Evolutionary conservation across 2,888 invertebrate species (phyloP).

Genomic region (Patella caerulea): DNA sequence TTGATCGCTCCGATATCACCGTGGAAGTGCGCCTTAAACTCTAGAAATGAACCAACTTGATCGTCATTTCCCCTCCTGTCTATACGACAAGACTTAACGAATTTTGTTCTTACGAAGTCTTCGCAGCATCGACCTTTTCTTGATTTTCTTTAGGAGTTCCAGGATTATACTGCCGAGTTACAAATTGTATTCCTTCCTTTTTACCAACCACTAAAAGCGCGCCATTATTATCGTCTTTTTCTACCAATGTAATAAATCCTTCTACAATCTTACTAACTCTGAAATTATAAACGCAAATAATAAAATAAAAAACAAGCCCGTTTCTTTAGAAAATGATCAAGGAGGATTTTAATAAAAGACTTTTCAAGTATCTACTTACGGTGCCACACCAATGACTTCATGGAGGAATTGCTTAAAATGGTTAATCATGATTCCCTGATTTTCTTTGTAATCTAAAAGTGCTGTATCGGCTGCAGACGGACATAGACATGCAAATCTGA

Average conservation of each 20-base stretch:
- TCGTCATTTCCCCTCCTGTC: too few relatives aligned
- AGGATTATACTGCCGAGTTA: not conserved
- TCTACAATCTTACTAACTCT: slow-evolving; percentile 14
- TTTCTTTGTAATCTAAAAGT: not conserved
- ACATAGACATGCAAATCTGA: not conserved
- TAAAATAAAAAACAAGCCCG: too few relatives aligned
- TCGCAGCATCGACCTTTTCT: not conserved
- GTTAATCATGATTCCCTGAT: not conserved
- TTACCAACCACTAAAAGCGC: slow-evolving; percentile 12
- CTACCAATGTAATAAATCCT: slow-evolving; percentile 12
- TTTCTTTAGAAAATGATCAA: too few relatives aligned
- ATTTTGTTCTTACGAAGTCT: too few relatives aligned
- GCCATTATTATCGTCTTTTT: slow-evolving; percentile 15
- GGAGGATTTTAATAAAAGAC: too few relatives aligned
- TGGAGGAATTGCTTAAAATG: not conserved
- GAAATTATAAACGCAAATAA: not conserved
- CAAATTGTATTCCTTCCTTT: slow-evolving; percentile 16
- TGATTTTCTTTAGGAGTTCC: slow-evolving; percentile 6
- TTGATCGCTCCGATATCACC: too few relatives aligned
- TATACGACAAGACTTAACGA: too few relatives aligned
- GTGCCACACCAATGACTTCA: not conserved
- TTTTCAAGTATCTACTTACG: not conserved
- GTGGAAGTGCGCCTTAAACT: too few relatives aligned
- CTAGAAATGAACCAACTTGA: too few relatives aligned
- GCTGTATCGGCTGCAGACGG: not conserved